These are phyloP conservation scores for Mamestra configurata DNA, from an alignment of 1,140 invertebrate genomes.

Conservation along the genomic window DNA sequence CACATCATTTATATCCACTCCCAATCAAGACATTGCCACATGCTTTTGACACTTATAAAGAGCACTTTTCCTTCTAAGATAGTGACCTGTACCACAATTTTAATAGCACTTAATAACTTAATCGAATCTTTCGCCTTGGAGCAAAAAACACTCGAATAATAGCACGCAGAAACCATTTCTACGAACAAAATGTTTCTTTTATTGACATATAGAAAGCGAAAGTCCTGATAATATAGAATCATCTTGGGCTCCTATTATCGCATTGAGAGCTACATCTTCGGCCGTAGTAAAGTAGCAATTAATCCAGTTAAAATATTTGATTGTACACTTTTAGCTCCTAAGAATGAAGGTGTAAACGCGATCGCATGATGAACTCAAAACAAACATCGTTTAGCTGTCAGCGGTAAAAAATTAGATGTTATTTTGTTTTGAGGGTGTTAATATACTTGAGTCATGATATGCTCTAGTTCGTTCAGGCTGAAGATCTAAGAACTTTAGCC, in stretches of 20 bases:
- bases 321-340: slow-evolving; percentile 56
- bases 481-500: background rate
- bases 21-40: background rate
- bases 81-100: slow-evolving; percentile 25
- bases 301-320: slow-evolving; percentile 66
- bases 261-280: slow-evolving; percentile 56
- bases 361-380: slow-evolving; percentile 62
- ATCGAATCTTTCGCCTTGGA: slow-evolving; percentile 19
- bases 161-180: slow-evolving; percentile 37
- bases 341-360: slow-evolving; percentile 52
- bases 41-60: background rate
- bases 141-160: slow-evolving; percentile 31
- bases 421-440: slow-evolving; percentile 1
- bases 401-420: slow-evolving; percentile 1
- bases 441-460: slow-evolving; percentile 24
- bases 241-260: slow-evolving; percentile 59
- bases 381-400: slow-evolving; percentile 59
- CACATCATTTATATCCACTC: background rate
- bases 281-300: slow-evolving; percentile 60
- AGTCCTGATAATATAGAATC: slow-evolving; percentile 62
- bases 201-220: slow-evolving; percentile 61
- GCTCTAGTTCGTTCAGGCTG: background rate
- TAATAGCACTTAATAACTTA: slow-evolving; percentile 44
- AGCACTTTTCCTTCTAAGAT: background rate
- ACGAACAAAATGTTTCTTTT: slow-evolving; percentile 37